Evolutionary conservation across 1,140 invertebrate species (phyloP), one percentile per base, ranked within the genome.

Genomic region (Drosophila tsacasi): DNA sequence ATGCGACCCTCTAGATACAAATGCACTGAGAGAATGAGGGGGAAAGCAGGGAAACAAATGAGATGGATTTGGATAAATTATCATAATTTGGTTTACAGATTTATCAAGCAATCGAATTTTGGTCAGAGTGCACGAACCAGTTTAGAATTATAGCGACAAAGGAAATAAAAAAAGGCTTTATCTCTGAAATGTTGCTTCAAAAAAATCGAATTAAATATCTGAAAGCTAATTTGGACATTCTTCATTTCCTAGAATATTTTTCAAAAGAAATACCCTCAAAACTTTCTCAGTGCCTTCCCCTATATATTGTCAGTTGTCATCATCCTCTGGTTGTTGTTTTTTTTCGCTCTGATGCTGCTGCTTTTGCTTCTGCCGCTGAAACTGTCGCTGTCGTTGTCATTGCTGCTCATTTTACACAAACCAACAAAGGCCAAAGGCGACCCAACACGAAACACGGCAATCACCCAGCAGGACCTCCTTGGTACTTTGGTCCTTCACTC

Each of bases 371-470:
- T 30, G 19, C 19, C 21, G 23, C 27, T 60, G 52, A 39, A 32
- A 52, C 37, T 58, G 55, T 60, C 40, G 79, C 59, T 79, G 79
- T 55, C 73, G 67, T 71, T 87, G 72, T 62, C 80, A 76, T 64
- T 46, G 78, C 76, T 83, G 73, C 86, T 90, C 85, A 90, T 74
- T 80, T 86, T 86, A 83, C 83, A 89, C 63, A 50, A 62, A 80
- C 79, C 75, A 76, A 75, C 82, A 86, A 81, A 55, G 65, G 77
- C 64, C 77, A 89, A 75, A 58, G 77, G 83, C 84, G 49, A 79
- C 52, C 82, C 59, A 72, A 60, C 74, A 66, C 73, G 59, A 54
- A 47, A 52, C 72, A 46, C 67, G 39, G n/a, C 42, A 74, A 62
- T 59, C 64, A 54, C n/a, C 30, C 57, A 44, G 30, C 50, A 72